A percentile compares a stretch with the other conserved stretches of the same genome.
Evolutionary conservation across 2,797 vertebrate species (phyloP).

Genomic region (Periparus ater): DNA sequence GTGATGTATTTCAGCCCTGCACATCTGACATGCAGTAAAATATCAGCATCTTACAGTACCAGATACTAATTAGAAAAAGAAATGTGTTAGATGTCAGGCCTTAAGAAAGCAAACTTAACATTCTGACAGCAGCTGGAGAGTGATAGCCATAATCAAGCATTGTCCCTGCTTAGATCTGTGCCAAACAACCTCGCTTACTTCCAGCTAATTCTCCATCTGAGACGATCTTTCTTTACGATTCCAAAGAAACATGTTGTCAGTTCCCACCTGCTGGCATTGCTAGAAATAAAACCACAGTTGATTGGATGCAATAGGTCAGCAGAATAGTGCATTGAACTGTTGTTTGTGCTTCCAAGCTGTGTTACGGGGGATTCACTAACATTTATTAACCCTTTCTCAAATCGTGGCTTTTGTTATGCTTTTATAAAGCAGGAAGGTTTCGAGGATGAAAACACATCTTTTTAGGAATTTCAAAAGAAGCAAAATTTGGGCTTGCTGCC

Average conservation of each 20-base stretch:
- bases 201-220: constrained; percentile 50
- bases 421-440: background rate
- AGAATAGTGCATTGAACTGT: constrained; percentile 33
- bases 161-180: constrained; percentile 55
- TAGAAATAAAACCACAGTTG: constrained; percentile 43
- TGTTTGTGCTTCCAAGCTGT: constrained; percentile 42
- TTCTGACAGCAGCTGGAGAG: constrained; percentile 67
- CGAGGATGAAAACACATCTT: constrained; percentile 1
- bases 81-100: constrained; percentile 10
- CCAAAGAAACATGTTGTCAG: constrained; percentile 4
- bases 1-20: constrained; percentile 26
- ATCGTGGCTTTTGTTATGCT: background rate
- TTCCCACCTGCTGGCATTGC: constrained; percentile 48
- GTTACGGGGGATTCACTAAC: background rate
- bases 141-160: constrained; percentile 65
- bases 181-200: constrained; percentile 54
- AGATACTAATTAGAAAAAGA: constrained; percentile 46
- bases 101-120: constrained; percentile 45
- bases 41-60: constrained; percentile 7
- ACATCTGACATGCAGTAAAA: constrained; percentile 12
- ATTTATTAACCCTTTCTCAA: constrained; percentile 45
- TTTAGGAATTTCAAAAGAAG: constrained; percentile 37
- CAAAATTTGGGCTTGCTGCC: constrained; percentile 28
- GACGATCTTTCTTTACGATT: constrained; percentile 21
- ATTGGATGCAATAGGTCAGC: constrained; percentile 59